These are phyloP conservation scores for Zoroaster sp. DNA, from an alignment of 53 echinoderm and acorn worm genomes.

Conservation along the genomic window DNA sequence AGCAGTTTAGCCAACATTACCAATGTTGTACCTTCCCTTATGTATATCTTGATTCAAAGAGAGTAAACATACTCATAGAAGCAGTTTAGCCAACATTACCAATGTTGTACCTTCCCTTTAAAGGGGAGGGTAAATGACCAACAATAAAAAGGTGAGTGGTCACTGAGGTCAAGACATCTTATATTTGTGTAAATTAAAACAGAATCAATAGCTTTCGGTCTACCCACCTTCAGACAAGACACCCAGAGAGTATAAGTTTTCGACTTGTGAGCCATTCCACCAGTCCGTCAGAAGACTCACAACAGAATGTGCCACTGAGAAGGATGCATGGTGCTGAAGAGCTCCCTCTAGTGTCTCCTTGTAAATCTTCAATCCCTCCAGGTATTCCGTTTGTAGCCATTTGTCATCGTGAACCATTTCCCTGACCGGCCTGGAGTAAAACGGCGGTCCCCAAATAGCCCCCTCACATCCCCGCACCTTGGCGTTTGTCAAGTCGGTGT, in stretches of 20 bases:
- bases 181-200: too few species aligned
- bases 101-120: too few species aligned
- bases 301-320: slow-evolving; percentile 85
- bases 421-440: slow-evolving; percentile 82
- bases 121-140: too few species aligned
- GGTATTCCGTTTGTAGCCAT: slow-evolving; percentile 91
- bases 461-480: slow-evolving; percentile 92
- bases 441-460: slow-evolving; percentile 93
- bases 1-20: too few species aligned
- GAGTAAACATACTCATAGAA: too few species aligned
- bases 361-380: slow-evolving; percentile 67
- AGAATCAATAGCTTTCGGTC: too few species aligned
- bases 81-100: too few species aligned
- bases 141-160: too few species aligned
- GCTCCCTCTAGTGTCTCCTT: slow-evolving; percentile 60
- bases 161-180: too few species aligned
- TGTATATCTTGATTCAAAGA: too few species aligned
- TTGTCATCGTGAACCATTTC: slow-evolving; percentile 98
- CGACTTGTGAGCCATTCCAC: slow-evolving; percentile 74
- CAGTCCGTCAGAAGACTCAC: slow-evolving; percentile 82
- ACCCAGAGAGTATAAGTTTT: slow-evolving; percentile 84
- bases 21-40: too few species aligned
- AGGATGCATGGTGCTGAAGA: slow-evolving; percentile 65
- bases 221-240: slow-evolving; percentile 88
- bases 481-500: slow-evolving; percentile 70